These are phyloP conservation scores for Pemphredon lugubris DNA, from an alignment of 2,888 invertebrate species.

Conservation along the genomic window DNA sequence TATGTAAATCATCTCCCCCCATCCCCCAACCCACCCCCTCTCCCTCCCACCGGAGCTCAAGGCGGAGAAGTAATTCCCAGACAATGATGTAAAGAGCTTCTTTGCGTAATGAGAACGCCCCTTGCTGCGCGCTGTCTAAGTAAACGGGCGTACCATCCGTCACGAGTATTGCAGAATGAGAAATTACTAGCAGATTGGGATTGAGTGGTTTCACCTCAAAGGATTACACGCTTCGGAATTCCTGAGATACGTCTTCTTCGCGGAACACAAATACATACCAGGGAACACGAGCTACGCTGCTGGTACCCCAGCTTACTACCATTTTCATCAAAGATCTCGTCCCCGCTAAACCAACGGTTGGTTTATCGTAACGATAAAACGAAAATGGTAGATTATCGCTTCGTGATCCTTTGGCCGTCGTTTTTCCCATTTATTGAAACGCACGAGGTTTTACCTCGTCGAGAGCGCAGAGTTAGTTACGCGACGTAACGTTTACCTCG, in stretches of 20 bases:
- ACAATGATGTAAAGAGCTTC: conserved; percentile 44
- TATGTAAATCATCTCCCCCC: conserved; percentile 44
- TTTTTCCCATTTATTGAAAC: too few species aligned
- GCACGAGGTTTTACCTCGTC: too few species aligned
- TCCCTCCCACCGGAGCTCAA: conserved; percentile 7
- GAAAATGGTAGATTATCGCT: too few species aligned
- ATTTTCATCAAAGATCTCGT: too few species aligned
- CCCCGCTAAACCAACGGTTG: too few species aligned
- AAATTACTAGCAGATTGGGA: conserved; percentile 46
- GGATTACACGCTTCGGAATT: conserved; percentile 39
- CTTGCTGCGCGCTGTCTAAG: conserved; percentile 31
- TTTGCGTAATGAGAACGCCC: conserved; percentile 46
- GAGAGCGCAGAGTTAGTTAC: too few species aligned
- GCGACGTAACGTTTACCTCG: too few species aligned
- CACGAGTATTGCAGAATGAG: conserved; percentile 34
- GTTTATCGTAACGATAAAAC: too few species aligned
- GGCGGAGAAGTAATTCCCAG: conserved; percentile 23
- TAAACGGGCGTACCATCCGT: conserved; percentile 24
- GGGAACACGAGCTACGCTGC: too few species aligned
- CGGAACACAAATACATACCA: conserved; percentile 21
- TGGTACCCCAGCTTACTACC: too few species aligned
- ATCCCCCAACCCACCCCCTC: too few species aligned
- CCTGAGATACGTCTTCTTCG: conserved; percentile 26
- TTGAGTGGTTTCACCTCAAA: conserved; percentile 30
- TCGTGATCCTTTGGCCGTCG: too few species aligned